Percentiles rank a stretch among this genome's conserved stretches.
These are phyloP conservation scores for Pammene aurita DNA, from an alignment of 2,888 invertebrate species.

Conservation along the genomic window DNA sequence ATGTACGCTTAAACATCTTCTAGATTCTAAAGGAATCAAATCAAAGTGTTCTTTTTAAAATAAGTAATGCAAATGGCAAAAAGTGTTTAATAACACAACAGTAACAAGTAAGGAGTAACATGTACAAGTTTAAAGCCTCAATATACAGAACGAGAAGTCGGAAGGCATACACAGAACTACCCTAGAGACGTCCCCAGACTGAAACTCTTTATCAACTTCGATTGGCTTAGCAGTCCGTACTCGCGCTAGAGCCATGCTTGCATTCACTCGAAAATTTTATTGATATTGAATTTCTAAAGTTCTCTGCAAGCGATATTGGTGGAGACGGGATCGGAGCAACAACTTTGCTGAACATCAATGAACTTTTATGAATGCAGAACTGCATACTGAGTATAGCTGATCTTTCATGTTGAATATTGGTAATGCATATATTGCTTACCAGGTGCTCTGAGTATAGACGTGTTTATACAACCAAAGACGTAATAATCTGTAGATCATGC, in stretches of 20 bases:
- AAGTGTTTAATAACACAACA: not conserved
- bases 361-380: conserved; percentile 21
- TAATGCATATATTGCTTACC: not conserved
- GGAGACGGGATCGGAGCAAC: conserved; percentile 12
- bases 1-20: too few relatives aligned
- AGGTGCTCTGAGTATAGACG: not conserved
- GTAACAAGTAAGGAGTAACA: not conserved
- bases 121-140: not conserved
- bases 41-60: not conserved
- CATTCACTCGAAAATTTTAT: conserved; percentile 41
- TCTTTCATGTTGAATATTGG: not conserved
- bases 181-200: conserved; percentile 34
- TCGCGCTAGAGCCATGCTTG: conserved; percentile 5
- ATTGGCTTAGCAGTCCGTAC: conserved; percentile 34
- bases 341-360: conserved; percentile 20
- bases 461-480: too few relatives aligned
- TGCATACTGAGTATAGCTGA: conserved; percentile 1
- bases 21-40: too few relatives aligned
- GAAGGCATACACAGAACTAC: conserved; percentile 14
- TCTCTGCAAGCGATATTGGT: conserved; percentile 27
- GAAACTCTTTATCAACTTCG: conserved; percentile 45
- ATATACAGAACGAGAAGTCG: conserved; percentile 1
- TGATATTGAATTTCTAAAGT: conserved; percentile 42
- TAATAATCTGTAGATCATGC: too few relatives aligned
- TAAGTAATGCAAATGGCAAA: not conserved